A percentile compares a stretch with the other conserved stretches of the same genome.
Evolutionary conservation across 2,797 vertebrate species (phyloP).

Genomic region (Anomalospiza imberbis): DNA sequence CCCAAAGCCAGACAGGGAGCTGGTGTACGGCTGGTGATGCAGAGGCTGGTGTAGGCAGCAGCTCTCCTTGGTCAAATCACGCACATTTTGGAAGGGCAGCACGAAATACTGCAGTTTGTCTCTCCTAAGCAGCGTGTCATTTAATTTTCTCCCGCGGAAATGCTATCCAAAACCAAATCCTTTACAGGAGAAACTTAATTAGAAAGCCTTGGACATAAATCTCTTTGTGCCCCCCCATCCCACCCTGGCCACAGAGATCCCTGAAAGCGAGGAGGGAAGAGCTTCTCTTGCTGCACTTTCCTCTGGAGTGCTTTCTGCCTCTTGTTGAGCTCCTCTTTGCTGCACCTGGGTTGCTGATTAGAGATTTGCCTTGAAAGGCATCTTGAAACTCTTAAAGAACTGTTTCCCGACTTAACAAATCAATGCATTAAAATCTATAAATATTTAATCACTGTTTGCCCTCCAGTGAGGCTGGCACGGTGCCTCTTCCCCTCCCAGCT

Average conservation of each 20-base stretch:
- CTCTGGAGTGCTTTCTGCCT: background rate
- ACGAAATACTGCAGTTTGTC: background rate
- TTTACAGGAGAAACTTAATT: background rate
- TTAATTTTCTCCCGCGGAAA: slow-evolving; percentile 1
- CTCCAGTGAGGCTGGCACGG: slow-evolving; percentile 24
- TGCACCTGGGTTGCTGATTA: slow-evolving; percentile 45
- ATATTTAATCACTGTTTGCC: slow-evolving; percentile 69
- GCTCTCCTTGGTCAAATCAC: rapidly evolving
- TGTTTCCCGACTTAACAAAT: slow-evolving; percentile 69
- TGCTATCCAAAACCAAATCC: background rate
- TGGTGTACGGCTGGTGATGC: rapidly evolving
- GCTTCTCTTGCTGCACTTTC: background rate
- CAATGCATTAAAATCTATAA: slow-evolving; percentile 70
- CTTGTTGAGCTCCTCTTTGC: background rate
- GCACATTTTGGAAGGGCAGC: background rate
- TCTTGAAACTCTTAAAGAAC: slow-evolving; percentile 22
- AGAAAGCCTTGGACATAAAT: background rate
- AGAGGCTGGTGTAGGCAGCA: background rate
- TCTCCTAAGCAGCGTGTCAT: background rate
- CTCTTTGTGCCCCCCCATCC: background rate
- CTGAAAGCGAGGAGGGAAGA: rapidly evolving
- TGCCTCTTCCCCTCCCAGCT: background rate
- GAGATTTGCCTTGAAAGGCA: slow-evolving; percentile 26
- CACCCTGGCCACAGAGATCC: rapidly evolving
- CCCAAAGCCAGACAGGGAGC: background rate